Percentiles rank a stretch among this genome's conserved stretches.
Conservation (phyloP, 2,797 vertebrate species). For the Phoebastria nigripes region DNA sequence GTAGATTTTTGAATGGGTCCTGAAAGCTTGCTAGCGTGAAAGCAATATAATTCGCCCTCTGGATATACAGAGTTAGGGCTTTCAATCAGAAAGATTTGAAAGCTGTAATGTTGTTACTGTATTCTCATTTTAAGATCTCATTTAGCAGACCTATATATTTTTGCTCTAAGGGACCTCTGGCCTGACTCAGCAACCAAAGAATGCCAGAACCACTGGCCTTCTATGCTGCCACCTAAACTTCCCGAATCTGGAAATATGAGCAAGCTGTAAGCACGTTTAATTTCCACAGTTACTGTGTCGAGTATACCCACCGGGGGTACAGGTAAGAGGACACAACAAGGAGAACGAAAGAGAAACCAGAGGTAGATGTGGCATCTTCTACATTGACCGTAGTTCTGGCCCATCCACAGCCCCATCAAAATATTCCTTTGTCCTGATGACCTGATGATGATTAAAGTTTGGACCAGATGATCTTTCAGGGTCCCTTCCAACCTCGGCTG, state of each 20-base stretch:
- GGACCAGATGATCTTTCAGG: neutral
- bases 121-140: conserved; percentile 16
- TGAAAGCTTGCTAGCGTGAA: neutral
- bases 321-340: neutral
- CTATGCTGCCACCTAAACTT: neutral
- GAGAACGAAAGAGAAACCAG: neutral
- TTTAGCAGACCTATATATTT: neutral
- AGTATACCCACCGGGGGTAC: fast-evolving
- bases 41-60: neutral
- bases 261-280: neutral
- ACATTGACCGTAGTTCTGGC: neutral
- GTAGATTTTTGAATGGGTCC: neutral
- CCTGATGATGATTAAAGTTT: neutral
- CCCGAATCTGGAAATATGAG: neutral
- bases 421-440: neutral
- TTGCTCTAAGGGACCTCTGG: conserved; percentile 17
- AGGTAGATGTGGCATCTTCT: neutral
- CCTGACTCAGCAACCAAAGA: conserved; percentile 10
- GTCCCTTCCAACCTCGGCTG: neutral
- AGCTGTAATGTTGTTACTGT: neutral
- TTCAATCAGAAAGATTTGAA: conserved; percentile 15
- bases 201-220: neutral
- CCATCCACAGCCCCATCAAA: neutral
- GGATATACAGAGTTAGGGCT: neutral
- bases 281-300: neutral